Percentiles rank a stretch among this genome's conserved stretches.
Conservation (phyloP, 2,888 invertebrate genomes). For the Megaustenia siamemsis region DNA sequence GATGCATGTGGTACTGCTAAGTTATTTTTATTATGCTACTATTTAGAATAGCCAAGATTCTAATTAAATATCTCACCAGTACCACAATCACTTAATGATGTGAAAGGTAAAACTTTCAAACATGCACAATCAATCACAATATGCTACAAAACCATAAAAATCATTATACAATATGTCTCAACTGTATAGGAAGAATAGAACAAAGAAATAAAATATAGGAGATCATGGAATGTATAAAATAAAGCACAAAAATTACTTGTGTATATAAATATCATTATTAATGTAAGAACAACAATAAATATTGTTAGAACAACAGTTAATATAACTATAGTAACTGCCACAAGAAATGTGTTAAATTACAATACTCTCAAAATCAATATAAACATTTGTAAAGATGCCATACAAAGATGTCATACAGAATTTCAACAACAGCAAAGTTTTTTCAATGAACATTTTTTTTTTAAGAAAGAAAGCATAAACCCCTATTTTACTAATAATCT, state of each 20-base stretch:
- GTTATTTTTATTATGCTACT: too few relatives aligned
- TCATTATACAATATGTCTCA: background rate
- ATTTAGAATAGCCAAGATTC: background rate
- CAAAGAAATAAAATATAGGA: background rate
- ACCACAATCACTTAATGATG: background rate
- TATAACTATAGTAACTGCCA: slow-evolving; percentile 14
- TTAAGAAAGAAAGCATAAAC: background rate
- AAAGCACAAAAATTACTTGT: slow-evolving; percentile 34
- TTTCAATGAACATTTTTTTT: background rate
- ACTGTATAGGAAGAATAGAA: background rate
- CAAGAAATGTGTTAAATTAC: background rate
- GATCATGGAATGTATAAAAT: slow-evolving; percentile 42
- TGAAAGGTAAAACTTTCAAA: background rate
- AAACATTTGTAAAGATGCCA: background rate
- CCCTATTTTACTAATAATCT: background rate
- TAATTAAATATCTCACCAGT: background rate
- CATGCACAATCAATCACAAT: background rate
- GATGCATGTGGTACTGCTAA: background rate
- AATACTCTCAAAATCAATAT: slow-evolving; percentile 3
- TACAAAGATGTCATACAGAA: slow-evolving; percentile 1
- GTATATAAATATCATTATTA: slow-evolving; percentile 22
- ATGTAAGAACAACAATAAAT: slow-evolving; percentile 1
- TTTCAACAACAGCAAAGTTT: background rate
- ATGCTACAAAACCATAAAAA: background rate
- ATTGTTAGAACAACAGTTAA: too few relatives aligned